These are phyloP conservation scores for human (Homo sapiens) DNA, from an alignment of 2,113 vertebrate species.

Conservation along the genomic window GRCh38 chr2:99449501-99450000, in stretches of 20 bases:
- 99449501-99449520: conserved; percentile 87
- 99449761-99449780: background rate
- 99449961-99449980: background rate
- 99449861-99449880: background rate
- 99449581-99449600: background rate
- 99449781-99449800: background rate
- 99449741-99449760: background rate
- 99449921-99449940: background rate
- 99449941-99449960: background rate
- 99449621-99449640: background rate
- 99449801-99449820: background rate
- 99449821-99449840: background rate
- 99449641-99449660: background rate
- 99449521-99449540: background rate
- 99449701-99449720: background rate
- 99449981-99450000: background rate
- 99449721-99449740: background rate
- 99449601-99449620: background rate
- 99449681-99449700: background rate
- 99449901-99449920: background rate
- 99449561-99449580: background rate
- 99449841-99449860: background rate
- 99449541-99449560: background rate
- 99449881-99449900: background rate
- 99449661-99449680: background rate